Base-by-base conservation (phyloP, 2,888 invertebrate species). In the Melanostoma mellinum region DNA sequence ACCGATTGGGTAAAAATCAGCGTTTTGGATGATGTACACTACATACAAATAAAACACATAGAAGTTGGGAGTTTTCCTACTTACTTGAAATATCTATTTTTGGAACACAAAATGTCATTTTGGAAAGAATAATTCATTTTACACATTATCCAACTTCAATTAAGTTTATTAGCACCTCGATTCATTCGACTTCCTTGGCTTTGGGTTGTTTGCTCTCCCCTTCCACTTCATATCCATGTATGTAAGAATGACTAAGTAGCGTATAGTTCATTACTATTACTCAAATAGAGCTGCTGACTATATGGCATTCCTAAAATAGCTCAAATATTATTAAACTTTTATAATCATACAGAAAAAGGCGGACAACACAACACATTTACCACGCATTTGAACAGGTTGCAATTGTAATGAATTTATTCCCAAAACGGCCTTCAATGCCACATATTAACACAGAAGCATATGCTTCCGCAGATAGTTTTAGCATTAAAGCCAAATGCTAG, bases 271-370 rank as follows among this genome's bases (percentile, higher is more conserved):
- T 48, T 10, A 40, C 50, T 77, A 71, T 42, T 60, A 72, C 55
- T 76, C 67, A 67, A 67, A 33, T 44, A n/a, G 30, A 32, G 58
- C 38, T 75, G 60, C 38, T 53, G 52, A 58, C 58, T 67, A 72
- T 73, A 77, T 82, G 60, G 72, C 30, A 50, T 67, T 77, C 81
- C 63, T 56, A 77, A 82, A 77, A 82, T 82, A 82, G 33, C 61
- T 36, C 9, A 50, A 63, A 61, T 32, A 35, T 42, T 60, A 60
- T 60, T 58, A 71, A 46, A 60, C 40, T 50, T 76, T 75, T 48
- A 81, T 75, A 85, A 80, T 53, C 67, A 86, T 33, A 78, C 60
- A 55, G 38, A 61, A 20, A 30, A 36, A 53, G 38, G 10, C 50
- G 38, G 63, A 36, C 80, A 72, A 46, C 36, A 61, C 40, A 42